phyloP scores from a whole-genome alignment of 2,888 invertebrate genomes.

The Epinotia brunnichana region DNA sequence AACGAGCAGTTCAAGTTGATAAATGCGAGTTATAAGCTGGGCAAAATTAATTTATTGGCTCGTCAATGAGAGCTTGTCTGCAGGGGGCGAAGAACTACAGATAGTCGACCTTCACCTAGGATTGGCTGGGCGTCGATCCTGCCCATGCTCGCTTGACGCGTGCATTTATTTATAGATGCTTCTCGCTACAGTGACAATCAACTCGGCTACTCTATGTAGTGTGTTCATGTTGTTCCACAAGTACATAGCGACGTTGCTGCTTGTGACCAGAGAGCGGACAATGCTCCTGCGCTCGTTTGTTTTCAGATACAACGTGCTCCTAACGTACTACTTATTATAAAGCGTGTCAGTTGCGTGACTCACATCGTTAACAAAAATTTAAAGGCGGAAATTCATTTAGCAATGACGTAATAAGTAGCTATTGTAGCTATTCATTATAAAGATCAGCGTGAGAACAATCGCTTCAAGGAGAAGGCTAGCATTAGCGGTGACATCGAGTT shows the following conservation, averaged over 20 bases:
- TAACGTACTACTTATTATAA: constrained; percentile 64
- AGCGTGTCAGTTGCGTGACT: constrained; percentile 78
- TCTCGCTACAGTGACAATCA: constrained; percentile 62
- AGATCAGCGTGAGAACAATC: constrained; percentile 80
- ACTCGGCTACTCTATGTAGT: constrained; percentile 46
- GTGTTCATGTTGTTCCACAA: constrained; percentile 42
- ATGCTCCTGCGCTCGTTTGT: constrained; percentile 54
- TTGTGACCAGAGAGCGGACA: constrained; percentile 56
- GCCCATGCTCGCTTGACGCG: constrained; percentile 70
- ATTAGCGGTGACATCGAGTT: constrained; percentile 54
- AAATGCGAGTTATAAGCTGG: constrained; percentile 32
- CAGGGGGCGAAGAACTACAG: constrained; percentile 69
- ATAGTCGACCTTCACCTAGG: constrained; percentile 79
- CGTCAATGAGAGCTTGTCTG: constrained; percentile 60
- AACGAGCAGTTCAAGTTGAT: constrained; percentile 25
- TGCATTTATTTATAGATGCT: constrained; percentile 72
- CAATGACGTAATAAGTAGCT: constrained; percentile 78
- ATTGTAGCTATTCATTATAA: constrained; percentile 80
- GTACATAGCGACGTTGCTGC: constrained; percentile 45
- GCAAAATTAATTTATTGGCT: constrained; percentile 41
- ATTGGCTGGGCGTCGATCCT: constrained; percentile 76
- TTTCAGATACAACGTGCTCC: constrained; percentile 42
- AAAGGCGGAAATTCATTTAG: constrained; percentile 80
- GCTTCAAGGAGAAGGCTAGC: constrained; percentile 75
- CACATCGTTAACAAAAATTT: constrained; percentile 78